Percentiles rank a stretch among this genome's conserved stretches.
Evolutionary conservation across 2,888 invertebrate genomes (phyloP).

Genomic region (Pachymerium ferrugineum): DNA sequence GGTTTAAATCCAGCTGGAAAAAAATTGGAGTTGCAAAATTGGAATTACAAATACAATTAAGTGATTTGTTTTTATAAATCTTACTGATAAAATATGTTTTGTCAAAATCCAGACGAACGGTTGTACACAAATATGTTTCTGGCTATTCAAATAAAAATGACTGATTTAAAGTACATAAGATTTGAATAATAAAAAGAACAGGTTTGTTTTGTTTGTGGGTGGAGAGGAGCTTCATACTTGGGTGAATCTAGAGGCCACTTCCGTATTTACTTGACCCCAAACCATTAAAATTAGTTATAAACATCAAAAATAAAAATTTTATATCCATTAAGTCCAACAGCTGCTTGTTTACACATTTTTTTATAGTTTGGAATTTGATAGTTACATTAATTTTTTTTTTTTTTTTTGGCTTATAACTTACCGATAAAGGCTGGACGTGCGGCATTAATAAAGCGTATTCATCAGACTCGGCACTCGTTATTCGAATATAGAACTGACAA

Average conservation of each 20-base stretch:
- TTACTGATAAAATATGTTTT: conserved; percentile 77
- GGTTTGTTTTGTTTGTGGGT: neutral
- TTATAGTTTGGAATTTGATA: neutral
- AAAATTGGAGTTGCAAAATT: neutral
- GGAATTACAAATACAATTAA: neutral
- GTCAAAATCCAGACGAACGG: conserved; percentile 70
- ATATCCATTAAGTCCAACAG: too few species aligned
- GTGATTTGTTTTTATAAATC: conserved; percentile 36
- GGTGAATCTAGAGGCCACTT: too few species aligned
- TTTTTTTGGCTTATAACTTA: neutral
- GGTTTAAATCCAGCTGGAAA: conserved; percentile 75
- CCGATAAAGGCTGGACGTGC: neutral
- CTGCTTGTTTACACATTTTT: neutral
- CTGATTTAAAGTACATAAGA: neutral
- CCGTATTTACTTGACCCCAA: too few species aligned
- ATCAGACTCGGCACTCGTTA: neutral
- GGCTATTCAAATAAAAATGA: conserved; percentile 58
- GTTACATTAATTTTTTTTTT: neutral
- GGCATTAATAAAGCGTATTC: neutral
- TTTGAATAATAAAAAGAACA: neutral
- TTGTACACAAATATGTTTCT: conserved; percentile 86
- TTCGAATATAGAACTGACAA: neutral
- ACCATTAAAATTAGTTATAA: neutral
- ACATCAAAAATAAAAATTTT: too few species aligned
- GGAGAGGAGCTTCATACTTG: too few species aligned